These are phyloP conservation scores for Caenorhabditis afra DNA, from an alignment of 2,888 invertebrate species.

Conservation along the genomic window DNA sequence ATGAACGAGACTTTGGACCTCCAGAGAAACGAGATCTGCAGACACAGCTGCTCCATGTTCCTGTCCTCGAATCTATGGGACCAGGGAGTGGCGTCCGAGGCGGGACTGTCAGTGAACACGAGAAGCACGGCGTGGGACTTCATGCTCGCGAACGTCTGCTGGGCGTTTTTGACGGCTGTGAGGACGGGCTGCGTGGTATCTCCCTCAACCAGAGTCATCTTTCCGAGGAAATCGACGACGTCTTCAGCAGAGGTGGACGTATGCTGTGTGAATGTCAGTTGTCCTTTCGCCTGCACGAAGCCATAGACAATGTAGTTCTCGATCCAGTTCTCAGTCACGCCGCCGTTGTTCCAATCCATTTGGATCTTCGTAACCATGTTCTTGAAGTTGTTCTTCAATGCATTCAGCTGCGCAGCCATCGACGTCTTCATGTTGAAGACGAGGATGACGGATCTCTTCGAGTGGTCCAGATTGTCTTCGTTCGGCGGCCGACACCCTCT, in stretches of 20 bases:
- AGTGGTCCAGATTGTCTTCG: slow-evolving; percentile 44
- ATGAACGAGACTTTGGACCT: slow-evolving; percentile 46
- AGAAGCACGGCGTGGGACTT: slow-evolving; percentile 26
- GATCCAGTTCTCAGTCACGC: slow-evolving; percentile 23
- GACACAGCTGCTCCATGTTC: slow-evolving; percentile 30
- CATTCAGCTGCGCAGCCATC: slow-evolving; percentile 32
- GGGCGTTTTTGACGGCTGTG: slow-evolving; percentile 17
- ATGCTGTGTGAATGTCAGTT: background rate
- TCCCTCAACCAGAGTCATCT: slow-evolving; percentile 9
- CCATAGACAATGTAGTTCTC: slow-evolving; percentile 39
- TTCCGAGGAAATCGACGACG: slow-evolving; percentile 6
- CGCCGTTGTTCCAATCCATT: slow-evolving; percentile 19
- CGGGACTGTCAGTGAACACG: slow-evolving; percentile 46
- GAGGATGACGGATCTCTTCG: slow-evolving; percentile 44
- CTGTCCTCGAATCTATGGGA: slow-evolving; percentile 36
- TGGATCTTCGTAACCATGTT: slow-evolving; percentile 16
- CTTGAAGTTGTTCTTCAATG: slow-evolving; percentile 24
- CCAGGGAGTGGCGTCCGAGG: slow-evolving; percentile 25
- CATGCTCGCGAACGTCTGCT: slow-evolving; percentile 28
- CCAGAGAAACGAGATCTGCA: slow-evolving; percentile 40
- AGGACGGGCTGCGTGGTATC: slow-evolving; percentile 26
- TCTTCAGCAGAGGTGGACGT: slow-evolving; percentile 13
- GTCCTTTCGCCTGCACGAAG: slow-evolving; percentile 19
- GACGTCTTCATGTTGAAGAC: slow-evolving; percentile 51
- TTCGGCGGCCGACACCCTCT: slow-evolving; percentile 61